phyloP scores from a whole-genome alignment of 2,113 vertebrate species.

The Gobiocypris rarus region DNA sequence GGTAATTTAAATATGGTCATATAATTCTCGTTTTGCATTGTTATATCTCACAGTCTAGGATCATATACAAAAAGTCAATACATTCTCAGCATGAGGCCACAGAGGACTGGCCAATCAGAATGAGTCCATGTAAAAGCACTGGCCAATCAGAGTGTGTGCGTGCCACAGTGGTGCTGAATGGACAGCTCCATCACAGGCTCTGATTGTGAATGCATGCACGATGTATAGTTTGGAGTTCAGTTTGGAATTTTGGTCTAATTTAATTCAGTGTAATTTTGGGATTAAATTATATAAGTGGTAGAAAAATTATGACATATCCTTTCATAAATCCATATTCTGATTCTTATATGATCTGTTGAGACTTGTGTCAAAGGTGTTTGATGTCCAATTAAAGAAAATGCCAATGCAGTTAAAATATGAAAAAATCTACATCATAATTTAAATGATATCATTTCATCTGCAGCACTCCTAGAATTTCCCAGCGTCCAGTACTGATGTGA shows the following conservation, averaged over 20 bases:
- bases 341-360: background rate
- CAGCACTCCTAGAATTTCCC: background rate
- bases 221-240: no score
- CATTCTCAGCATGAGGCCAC: background rate
- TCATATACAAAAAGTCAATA: background rate
- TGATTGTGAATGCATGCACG: background rate
- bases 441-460: background rate
- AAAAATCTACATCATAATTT: background rate
- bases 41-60: background rate
- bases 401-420: background rate
- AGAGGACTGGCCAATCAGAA: background rate
- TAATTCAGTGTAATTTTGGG: no score
- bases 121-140: background rate
- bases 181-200: conserved; percentile 50
- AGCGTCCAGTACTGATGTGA: background rate
- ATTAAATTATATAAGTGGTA: background rate
- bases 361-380: background rate
- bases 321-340: background rate
- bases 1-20: no score
- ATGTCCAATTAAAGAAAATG: background rate
- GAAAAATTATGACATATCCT: background rate
- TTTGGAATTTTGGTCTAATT: no score
- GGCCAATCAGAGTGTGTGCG: background rate
- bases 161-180: conserved; percentile 55
- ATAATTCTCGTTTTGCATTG: no score